Conservation (phyloP, 1,140 invertebrate species). For the Drosophila bifasciata region DNA sequence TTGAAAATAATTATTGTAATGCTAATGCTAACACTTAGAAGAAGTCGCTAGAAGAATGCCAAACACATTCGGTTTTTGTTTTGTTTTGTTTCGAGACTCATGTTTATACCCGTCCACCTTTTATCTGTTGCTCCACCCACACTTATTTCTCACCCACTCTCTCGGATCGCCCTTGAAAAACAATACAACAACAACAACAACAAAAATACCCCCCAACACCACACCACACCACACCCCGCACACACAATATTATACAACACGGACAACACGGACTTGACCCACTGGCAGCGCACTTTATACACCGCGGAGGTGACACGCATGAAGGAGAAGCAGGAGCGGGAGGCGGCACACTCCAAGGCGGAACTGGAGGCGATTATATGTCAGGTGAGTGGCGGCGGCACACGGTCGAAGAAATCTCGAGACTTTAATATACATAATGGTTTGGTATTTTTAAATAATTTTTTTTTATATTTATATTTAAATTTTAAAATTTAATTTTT, state of each 20-base stretch:
- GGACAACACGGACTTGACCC: slow-evolving; percentile 6
- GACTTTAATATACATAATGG: background rate
- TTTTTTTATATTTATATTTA: background rate
- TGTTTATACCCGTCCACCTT: too few species aligned
- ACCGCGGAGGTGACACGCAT: slow-evolving; percentile 84
- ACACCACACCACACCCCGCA: slow-evolving; percentile 16
- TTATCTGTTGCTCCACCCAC: slow-evolving; percentile 25
- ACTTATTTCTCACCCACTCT: slow-evolving; percentile 13
- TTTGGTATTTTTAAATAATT: background rate
- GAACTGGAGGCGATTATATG: slow-evolving; percentile 54
- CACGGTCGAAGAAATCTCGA: too few species aligned
- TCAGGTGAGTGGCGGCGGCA: slow-evolving; percentile 54
- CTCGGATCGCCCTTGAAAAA: too few species aligned
- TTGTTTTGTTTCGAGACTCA: too few species aligned
- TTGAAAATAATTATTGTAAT: too few species aligned
- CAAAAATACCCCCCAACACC: background rate
- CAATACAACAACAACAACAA: too few species aligned
- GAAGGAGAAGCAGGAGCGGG: slow-evolving; percentile 83
- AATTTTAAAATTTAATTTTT: background rate
- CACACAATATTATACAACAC: slow-evolving; percentile 26
- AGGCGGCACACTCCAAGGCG: slow-evolving; percentile 38
- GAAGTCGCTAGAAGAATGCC: too few species aligned
- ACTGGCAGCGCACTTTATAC: slow-evolving; percentile 82
- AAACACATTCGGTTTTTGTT: too few species aligned
- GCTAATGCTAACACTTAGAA: too few species aligned